phyloP scores from a whole-genome alignment of 1,140 invertebrate species.

The Hydropsyche tenuis region DNA sequence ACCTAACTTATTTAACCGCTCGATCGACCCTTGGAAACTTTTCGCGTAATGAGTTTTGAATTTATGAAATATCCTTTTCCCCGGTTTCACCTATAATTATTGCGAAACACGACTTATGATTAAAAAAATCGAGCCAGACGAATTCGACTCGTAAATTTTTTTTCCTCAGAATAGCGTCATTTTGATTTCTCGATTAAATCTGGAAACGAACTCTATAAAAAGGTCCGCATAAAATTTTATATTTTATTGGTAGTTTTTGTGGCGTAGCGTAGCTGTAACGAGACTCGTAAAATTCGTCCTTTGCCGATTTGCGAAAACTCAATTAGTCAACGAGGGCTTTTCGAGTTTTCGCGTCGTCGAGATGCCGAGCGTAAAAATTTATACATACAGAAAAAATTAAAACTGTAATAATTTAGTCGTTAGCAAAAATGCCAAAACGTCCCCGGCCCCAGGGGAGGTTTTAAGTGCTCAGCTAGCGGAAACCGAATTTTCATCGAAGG shows the following conservation, averaged over 20 bases:
- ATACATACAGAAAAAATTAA: conserved; percentile 13
- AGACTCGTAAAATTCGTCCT: background rate
- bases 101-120: no score
- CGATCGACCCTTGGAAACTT: no score
- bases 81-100: no score
- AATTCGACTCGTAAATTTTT: no score
- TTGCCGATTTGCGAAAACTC: conserved; percentile 5
- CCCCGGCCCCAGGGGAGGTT: conserved; percentile 8
- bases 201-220: background rate
- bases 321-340: conserved; percentile 2
- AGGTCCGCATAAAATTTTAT: background rate
- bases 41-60: no score
- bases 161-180: no score
- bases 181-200: no score
- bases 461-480: conserved; percentile 11
- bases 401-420: conserved; percentile 25
- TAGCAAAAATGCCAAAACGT: conserved; percentile 15
- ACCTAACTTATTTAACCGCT: no score
- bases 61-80: no score
- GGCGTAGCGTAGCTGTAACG: background rate
- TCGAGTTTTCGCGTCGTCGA: background rate
- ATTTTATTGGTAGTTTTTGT: conserved; percentile 12
- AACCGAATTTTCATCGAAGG: conserved; percentile 33
- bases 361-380: no score
- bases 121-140: no score